phyloP scores from a whole-genome alignment of 2,113 vertebrate species.

The Oryzias melastigma region DNA sequence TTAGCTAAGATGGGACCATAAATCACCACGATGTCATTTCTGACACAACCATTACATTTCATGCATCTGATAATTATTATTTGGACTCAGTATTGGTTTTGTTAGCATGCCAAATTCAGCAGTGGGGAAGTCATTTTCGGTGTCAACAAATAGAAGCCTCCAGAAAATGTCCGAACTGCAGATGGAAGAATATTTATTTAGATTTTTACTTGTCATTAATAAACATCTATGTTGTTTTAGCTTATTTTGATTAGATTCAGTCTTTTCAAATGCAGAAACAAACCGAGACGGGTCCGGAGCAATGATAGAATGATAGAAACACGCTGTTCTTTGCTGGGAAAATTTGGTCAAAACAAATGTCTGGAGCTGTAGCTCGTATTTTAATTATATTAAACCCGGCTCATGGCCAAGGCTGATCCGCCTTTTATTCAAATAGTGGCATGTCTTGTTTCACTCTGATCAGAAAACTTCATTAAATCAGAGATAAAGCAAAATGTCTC shows the following conservation, averaged over 20 bases:
- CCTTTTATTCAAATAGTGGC: no score
- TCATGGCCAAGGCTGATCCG: no score
- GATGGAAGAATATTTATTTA: slow-evolving; percentile 19
- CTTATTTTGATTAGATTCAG: no score
- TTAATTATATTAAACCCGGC: no score
- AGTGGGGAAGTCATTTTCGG: not conserved
- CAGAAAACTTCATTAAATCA: not conserved
- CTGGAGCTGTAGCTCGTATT: no score
- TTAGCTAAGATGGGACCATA: slow-evolving; percentile 27
- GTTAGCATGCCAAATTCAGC: slow-evolving; percentile 26
- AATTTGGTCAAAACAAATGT: no score
- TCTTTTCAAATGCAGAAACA: no score
- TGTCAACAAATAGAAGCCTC: slow-evolving; percentile 15
- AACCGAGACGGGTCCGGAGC: no score
- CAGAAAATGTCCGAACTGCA: slow-evolving; percentile 24
- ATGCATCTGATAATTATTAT: slow-evolving; percentile 25
- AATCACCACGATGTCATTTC: slow-evolving; percentile 21
- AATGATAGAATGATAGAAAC: no score
- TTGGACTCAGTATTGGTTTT: slow-evolving; percentile 15
- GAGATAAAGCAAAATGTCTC: slow-evolving; percentile 2
- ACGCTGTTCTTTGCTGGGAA: no score
- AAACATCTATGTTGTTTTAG: no score
- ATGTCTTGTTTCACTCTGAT: no score
- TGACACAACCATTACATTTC: slow-evolving; percentile 18
- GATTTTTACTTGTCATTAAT: slow-evolving; percentile 1